Percentiles rank a stretch among this genome's conserved stretches.
Evolutionary conservation across 2,113 vertebrate genomes (phyloP).

Genomic region (Junco hyemalis): DNA sequence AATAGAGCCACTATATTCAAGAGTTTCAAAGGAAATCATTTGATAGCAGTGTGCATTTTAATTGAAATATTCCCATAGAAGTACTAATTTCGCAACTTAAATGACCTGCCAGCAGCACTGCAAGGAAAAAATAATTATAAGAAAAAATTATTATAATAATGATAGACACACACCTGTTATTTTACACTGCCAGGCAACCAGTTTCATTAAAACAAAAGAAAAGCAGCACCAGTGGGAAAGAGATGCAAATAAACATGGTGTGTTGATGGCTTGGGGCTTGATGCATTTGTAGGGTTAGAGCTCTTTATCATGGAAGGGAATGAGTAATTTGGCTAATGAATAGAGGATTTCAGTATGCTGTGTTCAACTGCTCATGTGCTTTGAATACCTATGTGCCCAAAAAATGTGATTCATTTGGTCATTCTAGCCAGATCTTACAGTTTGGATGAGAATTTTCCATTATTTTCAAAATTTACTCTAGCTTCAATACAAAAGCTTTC

Average conservation of each 20-base stretch:
- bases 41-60: neutral
- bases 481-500: neutral
- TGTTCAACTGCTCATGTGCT: neutral
- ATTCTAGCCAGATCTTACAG: neutral
- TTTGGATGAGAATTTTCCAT: neutral
- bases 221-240: neutral
- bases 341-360: neutral
- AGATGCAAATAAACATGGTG: neutral
- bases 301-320: neutral
- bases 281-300: neutral
- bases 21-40: neutral
- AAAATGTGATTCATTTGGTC: neutral
- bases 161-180: neutral
- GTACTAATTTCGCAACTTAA: neutral
- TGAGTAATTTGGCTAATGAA: neutral
- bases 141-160: neutral
- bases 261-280: neutral
- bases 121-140: constrained; percentile 26
- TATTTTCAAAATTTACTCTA: neutral
- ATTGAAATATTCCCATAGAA: constrained; percentile 7
- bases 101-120: neutral
- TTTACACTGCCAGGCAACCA: neutral
- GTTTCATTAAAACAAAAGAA: constrained; percentile 1
- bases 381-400: neutral
- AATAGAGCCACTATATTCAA: neutral